A percentile compares a stretch with the other conserved stretches of the same genome.
These are phyloP conservation scores for Stictocephala bisonia DNA, from an alignment of 2,888 invertebrate species.

Conservation along the genomic window DNA sequence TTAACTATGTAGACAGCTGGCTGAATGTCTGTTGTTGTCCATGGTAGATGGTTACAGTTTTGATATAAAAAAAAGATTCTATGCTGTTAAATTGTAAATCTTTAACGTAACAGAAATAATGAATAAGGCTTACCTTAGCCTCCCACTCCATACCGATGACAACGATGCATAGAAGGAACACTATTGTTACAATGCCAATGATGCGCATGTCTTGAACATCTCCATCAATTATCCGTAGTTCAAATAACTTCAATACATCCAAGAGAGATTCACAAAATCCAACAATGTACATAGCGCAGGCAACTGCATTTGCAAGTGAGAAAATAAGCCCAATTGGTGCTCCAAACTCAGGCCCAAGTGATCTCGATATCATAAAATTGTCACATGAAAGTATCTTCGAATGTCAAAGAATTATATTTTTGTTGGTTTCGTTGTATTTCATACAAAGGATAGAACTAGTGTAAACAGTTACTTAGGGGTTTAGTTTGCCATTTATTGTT, in stretches of 20 bases:
- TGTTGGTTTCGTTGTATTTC: too few species aligned
- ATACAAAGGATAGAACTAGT: too few species aligned
- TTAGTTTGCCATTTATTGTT: too few species aligned
- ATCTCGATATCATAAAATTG: conserved; percentile 98
- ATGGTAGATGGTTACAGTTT: too few species aligned
- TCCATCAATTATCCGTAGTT: conserved; percentile 73
- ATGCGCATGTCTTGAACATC: conserved; percentile 80
- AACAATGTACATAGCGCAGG: conserved; percentile 98
- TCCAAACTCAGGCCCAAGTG: conserved; percentile 97
- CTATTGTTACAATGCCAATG: conserved; percentile 85
- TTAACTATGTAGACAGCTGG: too few species aligned
- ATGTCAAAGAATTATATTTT: too few species aligned
- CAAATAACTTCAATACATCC: conserved; percentile 71
- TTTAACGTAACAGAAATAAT: background rate
- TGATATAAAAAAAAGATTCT: too few species aligned
- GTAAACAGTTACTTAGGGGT: too few species aligned
- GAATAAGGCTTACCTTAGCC: conserved; percentile 73
- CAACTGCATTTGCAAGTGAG: conserved; percentile 95
- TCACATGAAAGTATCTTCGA: too few species aligned
- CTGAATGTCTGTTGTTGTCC: too few species aligned
- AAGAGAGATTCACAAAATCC: conserved; percentile 94
- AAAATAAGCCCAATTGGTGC: conserved; percentile 96
- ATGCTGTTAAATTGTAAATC: background rate
- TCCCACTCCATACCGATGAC: conserved; percentile 98
- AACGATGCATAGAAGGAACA: conserved; percentile 85